These are phyloP conservation scores for Bos indicus DNA, from an alignment of 2,113 vertebrate genomes.

Conservation along the genomic window DNA sequence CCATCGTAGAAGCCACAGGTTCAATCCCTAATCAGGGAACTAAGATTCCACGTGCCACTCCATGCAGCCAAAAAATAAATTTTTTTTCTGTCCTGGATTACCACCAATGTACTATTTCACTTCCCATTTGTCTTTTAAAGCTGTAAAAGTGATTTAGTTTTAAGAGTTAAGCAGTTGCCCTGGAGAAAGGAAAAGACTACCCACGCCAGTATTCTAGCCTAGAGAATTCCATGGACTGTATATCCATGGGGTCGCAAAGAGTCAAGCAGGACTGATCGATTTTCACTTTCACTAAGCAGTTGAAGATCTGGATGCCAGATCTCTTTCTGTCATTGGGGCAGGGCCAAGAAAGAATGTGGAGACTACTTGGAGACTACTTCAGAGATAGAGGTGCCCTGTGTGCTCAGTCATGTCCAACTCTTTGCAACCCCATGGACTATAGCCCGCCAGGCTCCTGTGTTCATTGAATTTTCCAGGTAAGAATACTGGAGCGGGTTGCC, in stretches of 20 bases:
- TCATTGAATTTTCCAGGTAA: not conserved
- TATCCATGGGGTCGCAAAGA: not conserved
- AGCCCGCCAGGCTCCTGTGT: not conserved
- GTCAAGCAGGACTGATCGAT: rapidly evolving
- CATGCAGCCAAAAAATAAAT: not conserved
- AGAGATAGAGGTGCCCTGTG: not conserved
- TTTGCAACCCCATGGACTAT: not conserved
- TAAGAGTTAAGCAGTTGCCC: not conserved
- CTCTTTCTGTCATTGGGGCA: not conserved
- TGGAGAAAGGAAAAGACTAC: not conserved
- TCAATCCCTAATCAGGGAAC: not conserved
- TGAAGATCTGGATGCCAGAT: not conserved
- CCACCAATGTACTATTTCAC: not conserved
- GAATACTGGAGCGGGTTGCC: not conserved
- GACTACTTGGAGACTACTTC: not conserved
- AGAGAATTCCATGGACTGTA: not conserved
- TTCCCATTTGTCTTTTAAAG: not conserved
- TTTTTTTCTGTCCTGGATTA: not conserved
- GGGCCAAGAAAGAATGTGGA: not conserved
- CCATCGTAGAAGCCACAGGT: not conserved
- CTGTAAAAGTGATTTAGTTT: not conserved
- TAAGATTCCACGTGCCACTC: not conserved
- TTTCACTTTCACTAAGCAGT: not conserved
- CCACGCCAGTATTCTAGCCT: not conserved
- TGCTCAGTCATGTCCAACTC: not conserved